Base-by-base conservation (phyloP, 2,888 invertebrate species). In the Trilocha varians region DNA sequence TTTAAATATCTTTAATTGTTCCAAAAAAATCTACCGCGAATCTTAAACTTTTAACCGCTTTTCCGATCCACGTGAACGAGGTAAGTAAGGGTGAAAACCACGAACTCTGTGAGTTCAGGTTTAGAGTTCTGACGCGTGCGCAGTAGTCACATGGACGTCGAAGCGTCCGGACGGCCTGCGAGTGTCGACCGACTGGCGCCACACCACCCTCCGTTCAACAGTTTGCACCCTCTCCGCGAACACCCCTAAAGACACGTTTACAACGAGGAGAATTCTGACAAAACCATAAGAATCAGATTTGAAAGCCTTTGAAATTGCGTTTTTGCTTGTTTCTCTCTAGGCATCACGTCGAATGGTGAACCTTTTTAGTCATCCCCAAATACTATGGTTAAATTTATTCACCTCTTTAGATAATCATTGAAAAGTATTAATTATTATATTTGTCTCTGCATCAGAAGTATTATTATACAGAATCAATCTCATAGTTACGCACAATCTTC, bases 171-270 rank as follows among this genome's bases (percentile, higher is more conserved):
- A 52, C 58, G 63, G 54, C 53, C 59, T 57, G 68, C 65, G 67
- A 49, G 57, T 67, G 65, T 62, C 78, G 77, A 69, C 78, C 64
- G 66, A 80, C 83, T 82, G 80, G 75, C 78, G 80, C 69, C 76
- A 49, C 55, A 50, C 65, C 76, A 73, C 79, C 80, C 79, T 63
- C 70, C 56, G 75, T 64, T 84, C 84, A 84, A 84, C 84, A 84
- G 83, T 76, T 83, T 71, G 73, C 79, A 76, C 79, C 82, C 79
- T 73, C 75, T 64, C 65, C 60, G 15, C 62, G 56, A 58, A 60
- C 66, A 70, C 69, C 75, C 77, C 69, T 58, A 47, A 51, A 54
- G 55, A 54, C 55, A 25, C 11, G 25, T 46, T 40, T 34, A 16
- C 17, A 16, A 9, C n/a, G 11, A 11, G 11, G 5, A n/a, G 11